A percentile compares a stretch with the other conserved stretches of the same genome.
These are phyloP conservation scores for Struthio camelus DNA, from an alignment of 2,113 vertebrate genomes.

Conservation along the genomic window DNA sequence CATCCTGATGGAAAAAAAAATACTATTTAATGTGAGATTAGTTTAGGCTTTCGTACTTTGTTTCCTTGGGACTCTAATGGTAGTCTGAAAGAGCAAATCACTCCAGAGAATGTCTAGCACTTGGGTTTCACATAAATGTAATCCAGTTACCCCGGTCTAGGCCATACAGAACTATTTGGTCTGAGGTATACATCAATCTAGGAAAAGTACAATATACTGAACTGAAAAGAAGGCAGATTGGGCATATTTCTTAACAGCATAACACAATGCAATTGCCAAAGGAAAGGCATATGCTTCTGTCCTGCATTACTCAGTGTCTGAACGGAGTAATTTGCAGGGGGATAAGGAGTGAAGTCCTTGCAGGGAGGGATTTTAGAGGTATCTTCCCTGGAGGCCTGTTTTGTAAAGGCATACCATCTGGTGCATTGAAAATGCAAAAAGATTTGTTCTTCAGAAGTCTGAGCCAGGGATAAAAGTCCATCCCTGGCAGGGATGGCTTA, in stretches of 20 bases:
- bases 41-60: constrained; percentile 53
- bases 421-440: constrained; percentile 70
- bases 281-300: constrained; percentile 66
- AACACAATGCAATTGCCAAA: constrained; percentile 64
- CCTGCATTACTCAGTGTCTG: constrained; percentile 34
- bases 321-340: constrained; percentile 37
- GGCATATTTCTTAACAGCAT: constrained; percentile 64
- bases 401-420: constrained; percentile 70
- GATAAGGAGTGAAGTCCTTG: constrained; percentile 44
- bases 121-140: constrained; percentile 66
- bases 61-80: constrained; percentile 58
- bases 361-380: constrained; percentile 58
- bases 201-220: constrained; percentile 38
- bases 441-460: constrained; percentile 71
- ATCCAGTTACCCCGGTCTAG: constrained; percentile 63
- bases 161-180: constrained; percentile 64
- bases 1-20: not conserved
- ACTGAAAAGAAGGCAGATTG: constrained; percentile 60
- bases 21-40: constrained; percentile 49
- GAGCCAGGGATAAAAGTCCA: constrained; percentile 71
- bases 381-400: constrained; percentile 59
- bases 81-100: constrained; percentile 51
- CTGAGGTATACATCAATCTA: constrained; percentile 64
- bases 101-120: constrained; percentile 43
- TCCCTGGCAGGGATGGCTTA: constrained; percentile 67